Base-by-base conservation (phyloP, 2,888 invertebrate genomes). In the Drosophila prostipennis region DNA sequence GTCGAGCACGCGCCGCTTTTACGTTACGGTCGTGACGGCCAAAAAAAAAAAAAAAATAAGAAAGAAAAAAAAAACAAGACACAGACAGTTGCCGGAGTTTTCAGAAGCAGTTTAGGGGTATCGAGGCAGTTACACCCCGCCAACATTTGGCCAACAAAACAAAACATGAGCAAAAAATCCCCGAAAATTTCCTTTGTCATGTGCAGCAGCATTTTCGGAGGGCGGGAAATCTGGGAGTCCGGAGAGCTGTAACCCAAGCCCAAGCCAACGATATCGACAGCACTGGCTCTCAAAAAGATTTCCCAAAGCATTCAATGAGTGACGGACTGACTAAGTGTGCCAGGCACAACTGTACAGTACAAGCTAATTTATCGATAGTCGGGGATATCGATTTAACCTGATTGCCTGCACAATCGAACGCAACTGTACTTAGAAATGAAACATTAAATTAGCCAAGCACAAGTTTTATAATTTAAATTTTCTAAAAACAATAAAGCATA, bases 1-100 rank as follows among this genome's bases (percentile, higher is more conserved):
- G 77, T 72, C 40, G 71, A 81, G 77, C 81, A 82, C 81, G 81
- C 87, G 77, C 70, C 75, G 77, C 86, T 75, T 63, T 75, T 81
- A 77, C 82, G 77, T 77, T 87, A 72, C 79, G 79, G 70, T 82
- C 87, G 87, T 79, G 85, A 79, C 69, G 76, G 43, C 19, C 42
- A 45, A 37, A 36, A 40, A 23, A 29, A 36, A 19, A 19, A 19
- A 19, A 45, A 37, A 29, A 40, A 23, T 19, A 29, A 13, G 26
- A 13, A 29, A 43, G 43, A 54, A 37, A 54, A 36, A 36, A 34
- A 46, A 11, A 14, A 46, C 19, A 58, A 42, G n/a, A 51, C 68
- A 43, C 53, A 53, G 56, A 60, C 72, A 72, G 43, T 49, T 37
- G 14, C 55, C 42, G 23, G 67, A 67, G 64, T 48, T 48, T 34